Evolutionary conservation across 2,113 vertebrate species (phyloP).

Genomic region (Gobio gobio): DNA sequence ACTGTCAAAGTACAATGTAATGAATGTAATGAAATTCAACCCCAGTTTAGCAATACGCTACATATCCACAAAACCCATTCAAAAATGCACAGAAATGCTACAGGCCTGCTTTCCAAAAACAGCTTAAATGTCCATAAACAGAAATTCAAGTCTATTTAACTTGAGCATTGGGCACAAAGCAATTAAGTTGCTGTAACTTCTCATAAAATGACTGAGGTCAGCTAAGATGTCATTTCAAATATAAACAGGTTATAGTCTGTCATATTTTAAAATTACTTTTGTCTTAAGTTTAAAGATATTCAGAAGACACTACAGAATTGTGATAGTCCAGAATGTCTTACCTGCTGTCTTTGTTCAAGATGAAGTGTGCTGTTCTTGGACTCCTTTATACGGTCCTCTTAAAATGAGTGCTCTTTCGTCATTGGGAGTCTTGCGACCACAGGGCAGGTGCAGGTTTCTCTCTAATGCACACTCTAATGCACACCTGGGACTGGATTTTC

Average conservation of each 20-base stretch:
- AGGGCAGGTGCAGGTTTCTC: slow-evolving; percentile 21
- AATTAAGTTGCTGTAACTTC: not conserved
- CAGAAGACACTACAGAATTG: not conserved
- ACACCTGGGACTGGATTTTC: not conserved
- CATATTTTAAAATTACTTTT: no score
- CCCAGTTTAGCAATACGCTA: not conserved
- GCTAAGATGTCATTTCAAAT: not conserved
- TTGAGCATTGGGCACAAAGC: not conserved
- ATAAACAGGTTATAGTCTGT: no score
- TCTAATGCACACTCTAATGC: slow-evolving; percentile 19
- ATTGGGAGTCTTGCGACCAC: not conserved
- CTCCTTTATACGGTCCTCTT: slow-evolving; percentile 18
- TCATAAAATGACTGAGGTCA: not conserved
- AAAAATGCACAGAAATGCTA: not conserved
- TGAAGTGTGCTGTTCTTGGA: slow-evolving; percentile 21
- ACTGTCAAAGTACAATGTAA: not conserved
- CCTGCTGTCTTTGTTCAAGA: slow-evolving; percentile 7
- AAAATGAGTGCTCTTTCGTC: slow-evolving; percentile 3
- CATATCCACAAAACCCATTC: no score
- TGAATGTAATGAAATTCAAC: not conserved
- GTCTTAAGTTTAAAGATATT: no score
- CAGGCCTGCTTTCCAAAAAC: not conserved
- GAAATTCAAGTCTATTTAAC: not conserved
- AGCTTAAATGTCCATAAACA: not conserved
- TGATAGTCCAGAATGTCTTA: not conserved